Evolutionary conservation across 2,113 vertebrate species (phyloP), one percentile per base, ranked within the genome.

Genomic region (Tyto alba): DNA sequence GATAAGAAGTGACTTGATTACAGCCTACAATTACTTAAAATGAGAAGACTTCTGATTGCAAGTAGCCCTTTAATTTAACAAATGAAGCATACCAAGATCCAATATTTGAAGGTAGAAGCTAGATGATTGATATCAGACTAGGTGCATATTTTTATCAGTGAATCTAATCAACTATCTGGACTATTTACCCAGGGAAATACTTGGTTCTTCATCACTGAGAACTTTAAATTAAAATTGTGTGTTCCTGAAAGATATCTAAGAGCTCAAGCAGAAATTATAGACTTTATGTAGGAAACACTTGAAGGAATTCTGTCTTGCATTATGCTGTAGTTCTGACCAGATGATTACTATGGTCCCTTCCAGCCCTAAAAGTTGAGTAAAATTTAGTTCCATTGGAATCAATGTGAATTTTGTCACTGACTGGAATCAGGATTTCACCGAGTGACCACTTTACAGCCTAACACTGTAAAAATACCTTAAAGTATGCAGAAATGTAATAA

Each of bases 1-100:
- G n/a, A 11, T 94, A 77, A 92, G 73, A 93, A 68, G 48, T 89
- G 90, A 86, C 68, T 81, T 97, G 92, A 96, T 96, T 95, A 81
- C 66, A 90, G 57, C 26, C 34, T 82, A 90, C 80, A 89, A 77
- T 93, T 95, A 92, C 88, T 90, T 84, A 95, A 66, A 92, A 84
- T 72, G 62, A 93, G 68, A 88, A 95, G 13, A 91, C 73, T 93
- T 95, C 84, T 96, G 95, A 96, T 96, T 96, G 92, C 92, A 94
- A 95, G 94, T 94, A 90, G 63, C 86, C 89, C 76, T 93, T 93
- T 95, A 96, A 96, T 97, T 96, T 90, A 95, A 90, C 73, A 96
- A 92, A 96, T 85, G 84, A 95, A 89, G 80, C 86, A 85, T 92
- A 96, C 96, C 16, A 4, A 95, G 96, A 95, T 85, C 62, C 45